Conservation (phyloP, 2,888 invertebrate genomes). For the Agonopterix arenella region DNA sequence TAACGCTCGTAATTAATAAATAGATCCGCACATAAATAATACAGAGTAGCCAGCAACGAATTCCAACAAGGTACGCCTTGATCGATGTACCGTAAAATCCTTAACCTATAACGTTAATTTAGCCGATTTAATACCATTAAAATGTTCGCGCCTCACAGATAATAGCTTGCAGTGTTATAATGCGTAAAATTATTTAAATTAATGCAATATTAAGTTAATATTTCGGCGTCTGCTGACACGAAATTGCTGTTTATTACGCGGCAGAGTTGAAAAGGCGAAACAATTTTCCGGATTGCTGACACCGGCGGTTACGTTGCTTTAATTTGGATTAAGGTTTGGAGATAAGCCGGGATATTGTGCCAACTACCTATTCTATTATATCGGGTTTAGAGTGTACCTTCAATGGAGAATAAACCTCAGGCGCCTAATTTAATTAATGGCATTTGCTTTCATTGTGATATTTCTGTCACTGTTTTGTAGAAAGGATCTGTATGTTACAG, state of each 20-base stretch:
- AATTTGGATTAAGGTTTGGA: slow-evolving; percentile 2
- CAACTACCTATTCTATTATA: slow-evolving; percentile 7
- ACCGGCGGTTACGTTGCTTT: slow-evolving; percentile 11
- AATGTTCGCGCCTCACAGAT: not conserved
- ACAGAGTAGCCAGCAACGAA: too few relatives aligned
- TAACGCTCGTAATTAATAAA: too few relatives aligned
- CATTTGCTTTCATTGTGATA: too few relatives aligned
- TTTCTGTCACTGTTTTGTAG: too few relatives aligned
- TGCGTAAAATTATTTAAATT: slow-evolving; percentile 6
- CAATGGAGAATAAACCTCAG: too few relatives aligned
- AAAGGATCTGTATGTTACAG: too few relatives aligned
- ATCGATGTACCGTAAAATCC: too few relatives aligned
- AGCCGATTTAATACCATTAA: not conserved
- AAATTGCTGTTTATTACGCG: slow-evolving; percentile 8
- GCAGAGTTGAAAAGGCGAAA: slow-evolving; percentile 15
- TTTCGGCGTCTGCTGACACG: slow-evolving; percentile 8
- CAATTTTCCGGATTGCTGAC: slow-evolving; percentile 17
- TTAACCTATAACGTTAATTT: too few relatives aligned
- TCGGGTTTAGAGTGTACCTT: slow-evolving; percentile 1
- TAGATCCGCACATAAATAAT: too few relatives aligned
- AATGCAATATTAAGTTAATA: slow-evolving; percentile 8
- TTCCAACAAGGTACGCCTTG: too few relatives aligned
- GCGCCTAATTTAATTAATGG: too few relatives aligned
- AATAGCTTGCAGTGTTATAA: not conserved
- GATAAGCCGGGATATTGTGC: slow-evolving; percentile 1